phyloP scores from a whole-genome alignment of 2,113 vertebrate genomes.

The Pangasianodon hypophthalmus region DNA sequence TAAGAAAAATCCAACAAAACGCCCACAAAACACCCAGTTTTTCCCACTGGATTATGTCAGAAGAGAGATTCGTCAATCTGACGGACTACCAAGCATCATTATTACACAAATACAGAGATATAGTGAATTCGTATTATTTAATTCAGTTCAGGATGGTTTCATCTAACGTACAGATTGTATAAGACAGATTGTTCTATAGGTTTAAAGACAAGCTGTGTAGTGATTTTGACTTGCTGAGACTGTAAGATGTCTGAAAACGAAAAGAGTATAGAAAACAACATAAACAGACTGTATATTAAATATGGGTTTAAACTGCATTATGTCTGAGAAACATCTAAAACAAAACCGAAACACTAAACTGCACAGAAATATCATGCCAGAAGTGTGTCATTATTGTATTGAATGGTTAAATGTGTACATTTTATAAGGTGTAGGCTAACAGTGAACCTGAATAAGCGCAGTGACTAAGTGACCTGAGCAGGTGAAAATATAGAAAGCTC shows the following conservation, averaged over 20 bases:
- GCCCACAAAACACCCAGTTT: background rate
- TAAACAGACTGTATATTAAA: background rate
- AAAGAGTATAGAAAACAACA: background rate
- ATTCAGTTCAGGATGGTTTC: background rate
- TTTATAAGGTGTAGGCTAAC: too few relatives aligned
- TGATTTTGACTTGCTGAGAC: background rate
- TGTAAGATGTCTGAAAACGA: background rate
- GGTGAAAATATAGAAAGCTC: background rate
- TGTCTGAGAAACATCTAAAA: background rate
- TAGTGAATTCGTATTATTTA: background rate
- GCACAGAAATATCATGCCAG: background rate
- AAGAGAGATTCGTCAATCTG: background rate
- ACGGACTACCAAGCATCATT: background rate
- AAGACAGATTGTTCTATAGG: background rate
- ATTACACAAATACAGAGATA: background rate
- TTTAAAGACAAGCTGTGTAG: background rate
- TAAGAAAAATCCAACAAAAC: slow-evolving; percentile 18
- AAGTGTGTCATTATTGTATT: background rate
- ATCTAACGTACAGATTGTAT: background rate
- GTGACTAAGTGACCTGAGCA: background rate
- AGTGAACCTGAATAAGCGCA: too few relatives aligned
- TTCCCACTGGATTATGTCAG: background rate
- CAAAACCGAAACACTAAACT: too few relatives aligned
- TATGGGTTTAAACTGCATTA: background rate
- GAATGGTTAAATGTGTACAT: background rate